These are phyloP conservation scores for Auanema freiburgensis DNA, from an alignment of 2,888 invertebrate species.

Conservation along the genomic window DNA sequence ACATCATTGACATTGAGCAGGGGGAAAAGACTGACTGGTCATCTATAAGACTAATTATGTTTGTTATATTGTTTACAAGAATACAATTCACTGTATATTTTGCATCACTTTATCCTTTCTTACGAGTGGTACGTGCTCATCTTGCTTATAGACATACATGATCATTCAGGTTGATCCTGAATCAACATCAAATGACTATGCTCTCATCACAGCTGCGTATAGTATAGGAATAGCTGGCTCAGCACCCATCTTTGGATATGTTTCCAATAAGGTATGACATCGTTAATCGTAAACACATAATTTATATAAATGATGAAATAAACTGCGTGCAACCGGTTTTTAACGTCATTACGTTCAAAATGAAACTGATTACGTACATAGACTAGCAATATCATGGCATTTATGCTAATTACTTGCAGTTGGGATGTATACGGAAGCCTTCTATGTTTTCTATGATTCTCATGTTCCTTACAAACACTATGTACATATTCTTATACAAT, in stretches of 20 bases:
- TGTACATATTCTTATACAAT: conserved; percentile 14
- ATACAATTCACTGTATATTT: conserved; percentile 33
- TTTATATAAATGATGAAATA: not conserved
- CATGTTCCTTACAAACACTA: conserved; percentile 18
- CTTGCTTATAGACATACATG: too few relatives aligned
- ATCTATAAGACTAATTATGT: conserved; percentile 18
- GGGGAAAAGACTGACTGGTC: conserved; percentile 24
- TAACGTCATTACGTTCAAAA: not conserved
- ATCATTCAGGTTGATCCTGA: conserved; percentile 28
- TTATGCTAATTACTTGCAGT: conserved; percentile 7
- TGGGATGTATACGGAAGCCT: conserved; percentile 19
- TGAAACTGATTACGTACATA: too few relatives aligned
- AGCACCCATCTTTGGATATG: conserved; percentile 36
- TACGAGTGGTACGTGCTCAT: conserved; percentile 17
- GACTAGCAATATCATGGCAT: too few relatives aligned
- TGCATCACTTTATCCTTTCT: conserved; percentile 24
- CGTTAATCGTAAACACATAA: too few relatives aligned
- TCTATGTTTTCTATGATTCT: conserved; percentile 16
- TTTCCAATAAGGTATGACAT: conserved; percentile 20
- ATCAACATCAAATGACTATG: conserved; percentile 29
- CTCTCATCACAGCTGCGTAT: conserved; percentile 32
- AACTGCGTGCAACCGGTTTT: not conserved
- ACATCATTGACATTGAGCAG: not conserved
- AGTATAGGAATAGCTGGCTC: conserved; percentile 27
- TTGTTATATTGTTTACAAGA: conserved; percentile 25